These are phyloP conservation scores for Ibidorhyncha struthersii DNA, from an alignment of 2,113 vertebrate species.

Conservation along the genomic window DNA sequence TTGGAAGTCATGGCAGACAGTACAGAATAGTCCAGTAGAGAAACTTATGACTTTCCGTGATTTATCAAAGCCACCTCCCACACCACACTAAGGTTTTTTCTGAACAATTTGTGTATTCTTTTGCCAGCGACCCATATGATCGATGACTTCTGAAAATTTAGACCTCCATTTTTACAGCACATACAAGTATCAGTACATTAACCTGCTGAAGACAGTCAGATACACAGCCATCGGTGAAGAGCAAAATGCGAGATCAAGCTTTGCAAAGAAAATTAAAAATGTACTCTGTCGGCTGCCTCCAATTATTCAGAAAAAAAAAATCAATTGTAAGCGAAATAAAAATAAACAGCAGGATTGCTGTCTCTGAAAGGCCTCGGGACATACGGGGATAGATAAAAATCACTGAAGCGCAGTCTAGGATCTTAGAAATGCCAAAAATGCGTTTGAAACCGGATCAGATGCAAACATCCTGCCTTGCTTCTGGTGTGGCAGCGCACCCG, in stretches of 20 bases:
- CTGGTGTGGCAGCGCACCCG: background rate
- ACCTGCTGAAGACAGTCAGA: background rate
- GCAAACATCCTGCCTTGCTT: background rate
- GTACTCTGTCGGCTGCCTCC: background rate
- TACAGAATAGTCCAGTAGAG: background rate
- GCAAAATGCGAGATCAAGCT: background rate
- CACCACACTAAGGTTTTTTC: background rate
- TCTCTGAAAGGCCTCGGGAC: background rate
- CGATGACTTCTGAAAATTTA: background rate
- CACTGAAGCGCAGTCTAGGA: conserved; percentile 3
- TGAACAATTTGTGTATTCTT: background rate
- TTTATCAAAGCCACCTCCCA: background rate
- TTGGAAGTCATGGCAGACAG: background rate
- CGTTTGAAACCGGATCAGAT: background rate
- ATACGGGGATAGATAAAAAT: conserved; percentile 31
- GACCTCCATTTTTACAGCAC: background rate
- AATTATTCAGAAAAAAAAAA: background rate
- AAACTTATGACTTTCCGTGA: background rate
- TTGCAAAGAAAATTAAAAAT: background rate
- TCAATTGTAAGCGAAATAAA: conserved; percentile 19
- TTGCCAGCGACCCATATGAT: background rate
- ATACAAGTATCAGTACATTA: background rate
- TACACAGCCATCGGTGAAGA: background rate
- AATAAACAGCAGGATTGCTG: background rate
- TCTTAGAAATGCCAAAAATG: conserved; percentile 42